A percentile compares a stretch with the other conserved stretches of the same genome.
phyloP scores from a whole-genome alignment of 1,140 invertebrate genomes.

The Idris sp. region DNA sequence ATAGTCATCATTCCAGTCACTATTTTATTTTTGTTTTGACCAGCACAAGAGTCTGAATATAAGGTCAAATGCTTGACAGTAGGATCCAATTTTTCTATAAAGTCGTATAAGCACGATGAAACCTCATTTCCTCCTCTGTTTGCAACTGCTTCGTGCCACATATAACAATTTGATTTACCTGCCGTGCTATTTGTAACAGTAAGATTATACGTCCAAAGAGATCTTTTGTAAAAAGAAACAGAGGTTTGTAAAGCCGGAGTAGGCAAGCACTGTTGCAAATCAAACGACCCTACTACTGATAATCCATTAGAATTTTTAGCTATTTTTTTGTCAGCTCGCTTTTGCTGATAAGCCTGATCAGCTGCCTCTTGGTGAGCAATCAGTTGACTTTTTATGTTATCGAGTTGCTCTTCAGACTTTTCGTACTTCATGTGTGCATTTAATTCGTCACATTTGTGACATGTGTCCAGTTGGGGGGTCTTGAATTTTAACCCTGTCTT shows the following conservation, averaged over 20 bases:
- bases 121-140: constrained; percentile 65
- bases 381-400: constrained; percentile 26
- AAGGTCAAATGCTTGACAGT: constrained; percentile 60
- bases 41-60: constrained; percentile 66
- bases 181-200: constrained; percentile 64
- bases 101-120: constrained; percentile 63
- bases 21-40: constrained; percentile 70
- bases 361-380: constrained; percentile 28
- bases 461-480: constrained; percentile 57
- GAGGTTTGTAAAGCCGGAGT: constrained; percentile 64
- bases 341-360: constrained; percentile 26
- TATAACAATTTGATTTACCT: constrained; percentile 62
- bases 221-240: constrained; percentile 67
- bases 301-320: constrained; percentile 12
- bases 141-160: constrained; percentile 65
- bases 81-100: constrained; percentile 41
- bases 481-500: constrained; percentile 54
- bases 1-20: constrained; percentile 45
- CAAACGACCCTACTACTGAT: constrained; percentile 10
- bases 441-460: constrained; percentile 56
- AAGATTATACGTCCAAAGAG: constrained; percentile 72
- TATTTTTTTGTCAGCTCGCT: constrained; percentile 14
- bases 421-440: constrained; percentile 38
- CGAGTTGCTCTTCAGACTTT: constrained; percentile 23
- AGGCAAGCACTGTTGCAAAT: constrained; percentile 63